Conservation (phyloP, 2,888 invertebrate genomes). For the Pilophorus perplexus region DNA sequence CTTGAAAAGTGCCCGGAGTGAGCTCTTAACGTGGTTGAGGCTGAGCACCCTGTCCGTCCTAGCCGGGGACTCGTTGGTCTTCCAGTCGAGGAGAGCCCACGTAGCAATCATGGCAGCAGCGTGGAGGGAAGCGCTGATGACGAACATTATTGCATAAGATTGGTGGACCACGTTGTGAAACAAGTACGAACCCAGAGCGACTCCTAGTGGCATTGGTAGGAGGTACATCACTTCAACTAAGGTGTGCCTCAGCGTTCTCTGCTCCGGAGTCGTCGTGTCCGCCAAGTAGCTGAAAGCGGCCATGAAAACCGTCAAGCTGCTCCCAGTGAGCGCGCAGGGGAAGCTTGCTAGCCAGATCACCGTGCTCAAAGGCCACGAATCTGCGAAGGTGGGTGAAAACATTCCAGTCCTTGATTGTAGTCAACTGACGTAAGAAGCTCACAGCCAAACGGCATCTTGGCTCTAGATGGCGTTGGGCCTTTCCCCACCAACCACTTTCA, state of each 20-base stretch:
- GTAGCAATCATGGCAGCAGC: slow-evolving; percentile 64
- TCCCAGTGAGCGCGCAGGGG: slow-evolving; percentile 73
- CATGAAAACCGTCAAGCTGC: slow-evolving; percentile 76
- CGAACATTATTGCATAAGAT: slow-evolving; percentile 72
- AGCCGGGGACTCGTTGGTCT: slow-evolving; percentile 14
- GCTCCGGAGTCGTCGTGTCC: slow-evolving; percentile 67
- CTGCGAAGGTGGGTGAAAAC: too few relatives aligned
- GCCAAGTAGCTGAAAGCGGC: slow-evolving; percentile 77
- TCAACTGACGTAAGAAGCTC: too few relatives aligned
- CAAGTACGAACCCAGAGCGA: slow-evolving; percentile 68
- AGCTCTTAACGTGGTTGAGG: slow-evolving; percentile 56
- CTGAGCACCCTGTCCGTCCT: too few relatives aligned
- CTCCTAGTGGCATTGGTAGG: slow-evolving; percentile 78
- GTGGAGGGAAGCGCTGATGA: slow-evolving; percentile 65
- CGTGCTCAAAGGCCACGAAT: slow-evolving; percentile 70
- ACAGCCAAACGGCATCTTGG: too few relatives aligned
- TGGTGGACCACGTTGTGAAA: slow-evolving; percentile 60
- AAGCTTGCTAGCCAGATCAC: slow-evolving; percentile 72
- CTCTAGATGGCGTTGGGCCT: too few relatives aligned
- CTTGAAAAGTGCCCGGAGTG: slow-evolving; percentile 58
- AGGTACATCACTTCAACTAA: slow-evolving; percentile 79
- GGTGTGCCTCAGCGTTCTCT: slow-evolving; percentile 75
- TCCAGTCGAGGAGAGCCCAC: slow-evolving; percentile 37
- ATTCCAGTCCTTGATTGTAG: too few relatives aligned
- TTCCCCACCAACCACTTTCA: too few relatives aligned